Percentiles rank a stretch among this genome's conserved stretches.
phyloP scores from a whole-genome alignment of 23 tunicate genomes.

The Halocynthia roretzi region DNA sequence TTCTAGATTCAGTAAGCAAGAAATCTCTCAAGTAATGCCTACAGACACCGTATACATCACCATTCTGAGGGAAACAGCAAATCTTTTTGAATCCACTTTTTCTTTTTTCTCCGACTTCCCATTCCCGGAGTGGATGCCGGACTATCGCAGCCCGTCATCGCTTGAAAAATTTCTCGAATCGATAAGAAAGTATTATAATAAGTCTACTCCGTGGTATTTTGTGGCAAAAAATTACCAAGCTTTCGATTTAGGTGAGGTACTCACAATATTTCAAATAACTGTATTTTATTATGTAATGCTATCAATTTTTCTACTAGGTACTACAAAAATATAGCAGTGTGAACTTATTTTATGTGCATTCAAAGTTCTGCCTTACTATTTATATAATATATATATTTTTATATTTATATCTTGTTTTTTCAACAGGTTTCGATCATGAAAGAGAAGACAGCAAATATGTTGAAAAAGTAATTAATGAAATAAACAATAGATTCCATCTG shows the following conservation, averaged over 20 bases:
- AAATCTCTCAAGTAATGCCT: conserved; percentile 22
- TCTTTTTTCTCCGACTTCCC: conserved; percentile 96
- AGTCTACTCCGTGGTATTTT: conserved; percentile 91
- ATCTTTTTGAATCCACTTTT: conserved; percentile 88
- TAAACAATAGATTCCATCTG: conserved; percentile 48
- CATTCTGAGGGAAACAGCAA: conserved; percentile 74
- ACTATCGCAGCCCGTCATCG: conserved; percentile 23
- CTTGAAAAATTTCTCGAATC: conserved; percentile 39
- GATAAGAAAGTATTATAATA: conserved; percentile 53
- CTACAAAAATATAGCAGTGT: conserved; percentile 1
- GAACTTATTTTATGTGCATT: neutral
- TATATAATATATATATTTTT: too few relatives aligned
- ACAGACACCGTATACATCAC: conserved; percentile 41
- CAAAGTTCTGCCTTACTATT: neutral
- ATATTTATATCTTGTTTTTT: neutral
- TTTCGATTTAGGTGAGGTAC: conserved; percentile 60
- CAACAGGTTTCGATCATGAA: conserved; percentile 57
- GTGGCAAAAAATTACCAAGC: conserved; percentile 94
- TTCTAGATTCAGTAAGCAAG: conserved; percentile 31
- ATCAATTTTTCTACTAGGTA: neutral
- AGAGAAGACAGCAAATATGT: conserved; percentile 39
- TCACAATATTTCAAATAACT: neutral
- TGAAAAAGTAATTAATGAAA: conserved; percentile 28
- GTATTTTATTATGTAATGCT: neutral
- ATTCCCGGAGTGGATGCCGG: conserved; percentile 70